Percentiles rank a stretch among this genome's conserved stretches.
phyloP scores from a whole-genome alignment of 1,140 invertebrate species.

The Mercenaria mercenaria region DNA sequence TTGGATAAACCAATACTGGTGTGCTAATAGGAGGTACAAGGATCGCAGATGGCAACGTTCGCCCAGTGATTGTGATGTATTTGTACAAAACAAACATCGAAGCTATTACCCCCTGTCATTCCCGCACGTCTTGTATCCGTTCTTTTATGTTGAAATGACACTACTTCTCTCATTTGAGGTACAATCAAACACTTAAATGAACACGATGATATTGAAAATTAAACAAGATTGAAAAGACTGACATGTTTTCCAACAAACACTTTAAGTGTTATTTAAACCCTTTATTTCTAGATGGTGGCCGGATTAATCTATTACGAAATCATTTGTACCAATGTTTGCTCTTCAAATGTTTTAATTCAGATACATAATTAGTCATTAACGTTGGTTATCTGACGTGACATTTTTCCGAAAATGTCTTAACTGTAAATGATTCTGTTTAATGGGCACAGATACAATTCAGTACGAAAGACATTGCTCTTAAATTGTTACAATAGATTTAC shows the following conservation, averaged over 20 bases:
- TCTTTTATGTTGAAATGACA: background rate
- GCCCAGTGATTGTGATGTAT: background rate
- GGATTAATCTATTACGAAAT: constrained; percentile 50
- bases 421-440: constrained; percentile 6
- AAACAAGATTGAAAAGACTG: constrained; percentile 32
- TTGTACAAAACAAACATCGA: background rate
- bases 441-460: constrained; percentile 39
- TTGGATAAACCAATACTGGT: too few species aligned
- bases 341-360: constrained; percentile 32
- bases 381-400: constrained; percentile 53
- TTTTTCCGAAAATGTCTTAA: constrained; percentile 18
- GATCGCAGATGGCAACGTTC: background rate
- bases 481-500: constrained; percentile 52
- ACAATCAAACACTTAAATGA: constrained; percentile 14
- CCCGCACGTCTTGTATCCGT: constrained; percentile 7
- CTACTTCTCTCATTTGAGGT: background rate
- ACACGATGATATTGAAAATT: constrained; percentile 42
- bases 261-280: constrained; percentile 23
- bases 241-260: constrained; percentile 44
- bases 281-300: background rate
- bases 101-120: constrained; percentile 20
- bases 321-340: constrained; percentile 19
- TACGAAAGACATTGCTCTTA: constrained; percentile 3
- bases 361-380: constrained; percentile 42
- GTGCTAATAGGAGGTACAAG: too few species aligned